Evolutionary conservation across 1,140 invertebrate species (phyloP), one percentile per base, ranked within the genome.

Genomic region (Frieseomelitta varia): DNA sequence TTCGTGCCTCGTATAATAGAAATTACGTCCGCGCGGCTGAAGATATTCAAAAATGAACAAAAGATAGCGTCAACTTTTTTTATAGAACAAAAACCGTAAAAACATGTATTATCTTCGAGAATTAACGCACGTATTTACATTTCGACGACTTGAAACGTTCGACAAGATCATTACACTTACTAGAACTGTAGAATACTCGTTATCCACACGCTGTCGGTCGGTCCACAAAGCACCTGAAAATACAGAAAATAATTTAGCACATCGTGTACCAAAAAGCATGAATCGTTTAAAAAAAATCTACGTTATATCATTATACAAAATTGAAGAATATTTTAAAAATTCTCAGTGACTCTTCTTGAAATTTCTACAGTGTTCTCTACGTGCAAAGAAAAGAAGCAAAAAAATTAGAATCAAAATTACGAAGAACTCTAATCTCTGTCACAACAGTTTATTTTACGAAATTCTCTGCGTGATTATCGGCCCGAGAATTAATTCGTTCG

Each of bases 171-270:
- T 58, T 12, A 12, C 21, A 78, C 76, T 78, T 30, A 78, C 76
- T n/a, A 53, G 30, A 24, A 27, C 24, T 27, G 24, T 61, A 77
- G 61, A 24, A 58, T 58, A 30, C 21, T 65, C 27, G 21, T 58
- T 21, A 67, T 67, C 39, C 53, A 12, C 27, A 4, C 11, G 8
- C 1, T 15, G 2, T 34, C n/a, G 24, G 30, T 30, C 4, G 19
- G 17, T 55, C 77, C 51, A 39, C 53, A 55, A 14, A 68, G 51
- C 4, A 79, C 24, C 77, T 79, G n/a, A 14, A 79, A 56, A 55
- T 30, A 58, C 11, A 34, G 24, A 34, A n/a, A 72, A 17, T 27
- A 17, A 21, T 68, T 21, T 68, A 68, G 14, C n/a, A 27, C 4
- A 27, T 27, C n/a, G 15, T 63, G 30, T 30, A 1, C 30, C 30